A percentile compares a stretch with the other conserved stretches of the same genome.
These are phyloP conservation scores for Dione vanillae DNA, from an alignment of 2,888 invertebrate species.

Conservation along the genomic window DNA sequence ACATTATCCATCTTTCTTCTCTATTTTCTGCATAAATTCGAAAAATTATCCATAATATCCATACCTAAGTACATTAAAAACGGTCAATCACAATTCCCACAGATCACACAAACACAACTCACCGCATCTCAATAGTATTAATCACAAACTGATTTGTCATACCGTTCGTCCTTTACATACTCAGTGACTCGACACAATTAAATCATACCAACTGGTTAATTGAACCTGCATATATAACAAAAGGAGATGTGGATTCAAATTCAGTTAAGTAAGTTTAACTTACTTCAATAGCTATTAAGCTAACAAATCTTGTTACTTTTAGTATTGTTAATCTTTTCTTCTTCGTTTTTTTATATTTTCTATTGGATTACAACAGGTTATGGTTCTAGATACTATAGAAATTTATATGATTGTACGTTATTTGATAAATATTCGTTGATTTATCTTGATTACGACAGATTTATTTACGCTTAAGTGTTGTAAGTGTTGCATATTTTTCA, in stretches of 20 bases:
- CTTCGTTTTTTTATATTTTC: background rate
- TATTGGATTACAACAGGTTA: background rate
- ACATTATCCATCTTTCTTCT: too few relatives aligned
- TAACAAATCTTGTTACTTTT: background rate
- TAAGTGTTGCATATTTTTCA: too few relatives aligned
- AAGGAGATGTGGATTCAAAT: constrained; percentile 7
- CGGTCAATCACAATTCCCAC: constrained; percentile 57
- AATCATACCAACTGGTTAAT: constrained; percentile 45
- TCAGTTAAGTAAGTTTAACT: constrained; percentile 7
- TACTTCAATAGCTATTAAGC: constrained; percentile 8
- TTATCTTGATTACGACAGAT: too few relatives aligned
- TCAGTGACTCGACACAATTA: constrained; percentile 44
- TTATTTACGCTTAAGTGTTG: too few relatives aligned
- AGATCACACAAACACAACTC: constrained; percentile 54
- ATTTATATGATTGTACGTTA: background rate
- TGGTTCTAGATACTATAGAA: background rate
- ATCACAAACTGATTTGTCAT: constrained; percentile 56
- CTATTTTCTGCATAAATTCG: too few relatives aligned
- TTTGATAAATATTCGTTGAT: background rate
- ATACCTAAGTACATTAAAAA: background rate
- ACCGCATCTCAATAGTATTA: constrained; percentile 54
- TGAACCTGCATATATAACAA: constrained; percentile 41
- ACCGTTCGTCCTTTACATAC: constrained; percentile 50
- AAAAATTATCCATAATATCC: too few relatives aligned
- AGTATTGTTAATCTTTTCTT: constrained; percentile 7